Percentiles rank a stretch among this genome's conserved stretches.
Evolutionary conservation across 2,113 vertebrate genomes (phyloP).

Genomic region (Boleophthalmus pectinirostris): DNA sequence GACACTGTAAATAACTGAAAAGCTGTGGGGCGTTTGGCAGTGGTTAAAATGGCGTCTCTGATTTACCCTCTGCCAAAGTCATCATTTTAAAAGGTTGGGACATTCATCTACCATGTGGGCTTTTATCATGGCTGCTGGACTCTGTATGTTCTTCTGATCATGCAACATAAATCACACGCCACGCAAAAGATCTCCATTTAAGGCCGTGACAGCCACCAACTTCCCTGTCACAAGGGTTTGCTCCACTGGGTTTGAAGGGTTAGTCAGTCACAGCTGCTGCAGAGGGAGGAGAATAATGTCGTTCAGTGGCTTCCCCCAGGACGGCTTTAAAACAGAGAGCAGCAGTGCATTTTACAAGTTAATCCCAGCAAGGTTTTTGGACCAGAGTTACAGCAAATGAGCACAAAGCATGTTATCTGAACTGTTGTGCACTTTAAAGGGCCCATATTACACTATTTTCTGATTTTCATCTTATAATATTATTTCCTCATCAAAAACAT

Average conservation of each 20-base stretch:
- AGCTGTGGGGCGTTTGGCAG: constrained; percentile 32
- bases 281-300: background rate
- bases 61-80: constrained; percentile 54
- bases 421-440: too few relatives aligned
- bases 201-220: constrained; percentile 21
- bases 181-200: constrained; percentile 34
- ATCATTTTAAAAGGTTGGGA: constrained; percentile 57
- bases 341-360: background rate
- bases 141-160: constrained; percentile 28
- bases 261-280: background rate
- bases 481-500: too few relatives aligned
- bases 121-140: constrained; percentile 34
- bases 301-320: background rate
- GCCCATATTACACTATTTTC: too few relatives aligned
- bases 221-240: constrained; percentile 1
- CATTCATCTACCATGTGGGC: constrained; percentile 56
- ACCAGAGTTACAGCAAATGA: background rate
- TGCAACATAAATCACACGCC: constrained; percentile 41
- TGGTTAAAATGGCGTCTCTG: constrained; percentile 34
- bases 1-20: constrained; percentile 33
- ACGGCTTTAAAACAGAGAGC: background rate
- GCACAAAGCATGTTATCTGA: background rate
- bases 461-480: too few relatives aligned
- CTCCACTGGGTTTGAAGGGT: background rate
- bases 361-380: background rate